Evolutionary conservation across 53 echinoderm and acorn worm species (phyloP), one percentile per base, ranked within the genome.

Genomic region (Temnopleurus reevesii): DNA sequence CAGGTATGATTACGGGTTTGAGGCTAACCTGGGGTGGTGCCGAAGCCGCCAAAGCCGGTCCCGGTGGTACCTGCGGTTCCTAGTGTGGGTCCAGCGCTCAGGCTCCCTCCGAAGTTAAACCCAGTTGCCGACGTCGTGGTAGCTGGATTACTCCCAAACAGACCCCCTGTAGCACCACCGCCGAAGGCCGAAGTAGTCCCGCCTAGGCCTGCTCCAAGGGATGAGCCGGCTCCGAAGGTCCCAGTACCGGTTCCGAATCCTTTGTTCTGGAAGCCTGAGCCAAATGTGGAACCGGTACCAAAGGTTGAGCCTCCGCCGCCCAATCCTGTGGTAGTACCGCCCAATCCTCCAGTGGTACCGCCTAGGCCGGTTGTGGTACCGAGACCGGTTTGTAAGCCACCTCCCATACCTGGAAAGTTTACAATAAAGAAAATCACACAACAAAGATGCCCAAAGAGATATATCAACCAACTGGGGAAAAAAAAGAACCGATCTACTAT

Each of bases 1-100:
- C n/a, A n/a, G n/a, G n/a, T n/a, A n/a, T n/a, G n/a, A n/a, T n/a
- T n/a, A 63, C 35, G 13, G 34, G 4, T 77, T 2, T 34, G 2
- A 55, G n/a, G 55, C 83, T 56, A 31, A 87, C 90, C 86, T 89
- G 89, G 55, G 45, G 91, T 86, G 4, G 77, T 34, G 13, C 94
- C 94, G 45, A 93, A 93, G 36, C 96, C 92, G 27, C 93, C 95
- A 56, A 97, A 94, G 12, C 93, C 91, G 45, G 90, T 77, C 27
- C 76, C 89, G 30, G 81, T 83, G 27, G 81, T 83, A 56, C 76
- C 77, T 19, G 91, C 61, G 8, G 89, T 63, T 12, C 95, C 95
- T 36, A 93, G 46, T 10, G 91, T 93, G 8, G 98, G 94, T 55
- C 98, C 98, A 9, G 98, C 98, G 86, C 98, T 97, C n/a, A 97